Evolutionary conservation across 2,888 invertebrate species (phyloP), one percentile per base, ranked within the genome.

Genomic region (Drosophila ustulata): DNA sequence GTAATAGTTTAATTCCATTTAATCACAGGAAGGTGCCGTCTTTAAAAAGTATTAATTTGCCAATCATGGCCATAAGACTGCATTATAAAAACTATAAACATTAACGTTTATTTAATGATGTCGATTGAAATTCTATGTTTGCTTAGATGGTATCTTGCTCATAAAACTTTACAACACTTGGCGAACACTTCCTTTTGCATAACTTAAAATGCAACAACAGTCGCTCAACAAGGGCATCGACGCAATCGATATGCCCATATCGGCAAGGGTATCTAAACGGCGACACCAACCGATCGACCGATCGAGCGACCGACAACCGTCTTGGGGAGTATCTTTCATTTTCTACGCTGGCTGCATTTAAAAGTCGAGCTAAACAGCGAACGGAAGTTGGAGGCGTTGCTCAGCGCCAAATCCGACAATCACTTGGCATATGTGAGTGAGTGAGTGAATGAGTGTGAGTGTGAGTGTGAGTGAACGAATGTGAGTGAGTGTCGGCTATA

Each of bases 331-430:
- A 57, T 64, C 34, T 59, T 52, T 52, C 30, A 37, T 25, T 45
- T 55, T 58, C 51, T 34, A 57, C 51, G 46, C 52, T 64, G 51
- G 32, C 45, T 59, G 65, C 78, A 84, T 66, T 76, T 59, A 66
- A 78, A 79, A 65, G 41, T 37, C 56, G 37, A 66, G 28, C 57
- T 67, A 77, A 78, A 80, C 75, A 71, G 74, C 77, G 78, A 90
- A 89, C 90, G 90, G 90, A 89, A 89, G 90, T 89, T 82, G 89
- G 86, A 90, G 90, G 90, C 90, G 90, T 89, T 88, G 69, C 87
- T 75, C 75, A 71, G 70, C 74, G 74, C 79, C 89, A 84, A 87
- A 73, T 83, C 83, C 73, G 84, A 89, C 80, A 79, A 85, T 70
- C 87, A 77, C 67, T 80, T 74, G 66, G 57, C 74, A 74, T 80